Base-by-base conservation (phyloP, 2,797 vertebrate genomes). In the Pseudopleuronectes americanus region DNA sequence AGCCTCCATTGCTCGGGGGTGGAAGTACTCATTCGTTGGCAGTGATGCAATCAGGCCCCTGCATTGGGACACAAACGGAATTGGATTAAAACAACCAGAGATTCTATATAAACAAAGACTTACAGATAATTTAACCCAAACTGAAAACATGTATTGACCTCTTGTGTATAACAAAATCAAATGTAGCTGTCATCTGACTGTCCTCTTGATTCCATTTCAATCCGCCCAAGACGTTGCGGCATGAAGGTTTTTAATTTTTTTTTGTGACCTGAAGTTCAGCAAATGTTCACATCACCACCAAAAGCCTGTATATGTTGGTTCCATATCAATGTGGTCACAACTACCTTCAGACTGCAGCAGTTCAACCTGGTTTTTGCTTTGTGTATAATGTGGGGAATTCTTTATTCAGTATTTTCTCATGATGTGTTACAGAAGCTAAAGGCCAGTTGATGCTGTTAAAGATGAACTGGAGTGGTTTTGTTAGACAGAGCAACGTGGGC, bases 391-490 rank as follows among this genome's bases (percentile, higher is more conserved):
- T n/a, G 60, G 24, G 0, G 0, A 22, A 51, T 43, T 33, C 64
- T 62, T 78, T 54, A 71, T 80, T 57, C 4, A 59, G 26, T 38
- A 13, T 41, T 28, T 51, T 10, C 22, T 55, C 7, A 21, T 28
- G 2, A 51, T 57, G 26, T 53, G 19, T 17, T n/a, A 22, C n/a
- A 48, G 55, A 57, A 48, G 43, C 57, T 36, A 1, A 71, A 64
- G 28, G 45, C 17, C 14, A 8, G 48, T 63, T 64, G 16, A 71
- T 63, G 16, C 48, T 58, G 1, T 24, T 72, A 61, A 61, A 69
- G 57, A 57, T 68, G 38, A 63, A 71, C 56, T 74, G 71, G 61
- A 55, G 51, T 48, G 23, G 14, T 43, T 74, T 66, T 51, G 51
- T 33, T 71, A 2, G 49, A 14, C 57, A 64, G 19, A 62, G 52